Evolutionary conservation across 2,797 vertebrate species (phyloP), one percentile per base, ranked within the genome.

Genomic region (Staurois parvus): DNA sequence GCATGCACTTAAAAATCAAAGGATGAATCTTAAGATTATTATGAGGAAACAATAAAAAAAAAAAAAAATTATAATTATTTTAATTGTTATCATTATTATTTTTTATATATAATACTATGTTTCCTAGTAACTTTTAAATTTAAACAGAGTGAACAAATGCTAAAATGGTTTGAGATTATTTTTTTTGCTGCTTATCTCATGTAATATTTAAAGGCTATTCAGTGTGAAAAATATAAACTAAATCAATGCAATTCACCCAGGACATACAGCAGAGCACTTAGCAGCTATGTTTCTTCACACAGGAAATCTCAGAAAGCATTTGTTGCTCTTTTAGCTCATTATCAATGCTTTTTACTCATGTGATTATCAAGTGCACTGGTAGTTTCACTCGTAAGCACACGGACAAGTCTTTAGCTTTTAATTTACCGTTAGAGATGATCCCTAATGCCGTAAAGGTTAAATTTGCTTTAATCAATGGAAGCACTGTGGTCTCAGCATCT

Each of bases 161-260:
- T 59, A 28, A 81, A 37, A 15, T 62, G 13, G 19, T 72, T 8
- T 72, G 34, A 28, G 52, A 59, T n/a, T 70, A 13, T 15, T 80
- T 8, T 81, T 72, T 72, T 26, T 32, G 64, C 2, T 42, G 40
- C 52, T 28, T 52, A 26, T 32, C 52, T 73, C 26, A 67, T 79
- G 40, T 28, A 85, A 73, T 76, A 85, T 85, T 72, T 42, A 79
- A 62, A 28, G n/a, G 75, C 13, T 84, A n/a, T 29, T 78, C 10
- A 4, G 48, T 78, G 76, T 84, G 56, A 84, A 72, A 40, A 78
- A 52, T 56, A 72, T 29, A 72, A 45, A 42, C 34, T n/a, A 77
- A 79, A 79, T 85, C 68, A 80, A 85, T 74, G 62, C 70, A 80
- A 56, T 34, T n/a, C 40, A 85, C 70, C 48, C n/a, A 79, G 69